These are phyloP conservation scores for Aphrophora alni DNA, from an alignment of 2,888 invertebrate genomes.

Conservation along the genomic window DNA sequence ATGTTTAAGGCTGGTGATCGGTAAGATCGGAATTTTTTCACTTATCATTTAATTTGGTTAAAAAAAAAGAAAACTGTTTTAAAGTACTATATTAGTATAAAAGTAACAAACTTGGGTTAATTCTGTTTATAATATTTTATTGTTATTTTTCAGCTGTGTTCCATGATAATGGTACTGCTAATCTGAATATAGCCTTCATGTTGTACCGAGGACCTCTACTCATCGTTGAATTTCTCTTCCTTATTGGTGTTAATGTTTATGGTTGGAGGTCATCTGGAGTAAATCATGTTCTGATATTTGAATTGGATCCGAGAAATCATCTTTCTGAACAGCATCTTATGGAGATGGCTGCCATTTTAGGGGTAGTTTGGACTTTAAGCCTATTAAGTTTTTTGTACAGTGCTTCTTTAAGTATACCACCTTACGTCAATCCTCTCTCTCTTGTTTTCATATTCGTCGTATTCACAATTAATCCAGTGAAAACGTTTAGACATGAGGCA, in stretches of 20 bases:
- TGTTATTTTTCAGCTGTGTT: constrained; percentile 56
- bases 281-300: constrained; percentile 84
- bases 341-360: constrained; percentile 32
- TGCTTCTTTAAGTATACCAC: constrained; percentile 70
- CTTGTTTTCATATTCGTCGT: constrained; percentile 70
- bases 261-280: constrained; percentile 84
- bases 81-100: too few relatives aligned
- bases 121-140: too few relatives aligned
- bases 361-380: constrained; percentile 66
- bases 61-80: too few relatives aligned
- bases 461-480: constrained; percentile 78
- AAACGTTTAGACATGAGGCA: constrained; percentile 76
- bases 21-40: too few relatives aligned
- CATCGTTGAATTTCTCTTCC: constrained; percentile 74
- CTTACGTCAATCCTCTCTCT: constrained; percentile 77
- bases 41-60: too few relatives aligned
- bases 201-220: constrained; percentile 82
- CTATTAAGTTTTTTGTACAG: constrained; percentile 73
- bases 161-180: constrained; percentile 61
- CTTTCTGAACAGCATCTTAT: constrained; percentile 66
- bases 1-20: too few relatives aligned
- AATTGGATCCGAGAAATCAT: constrained; percentile 80
- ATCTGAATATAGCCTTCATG: constrained; percentile 73
- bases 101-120: too few relatives aligned
- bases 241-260: constrained; percentile 81